Evolutionary conservation across 2,113 vertebrate genomes (phyloP).

Genomic region (Lampris megalopsis): DNA sequence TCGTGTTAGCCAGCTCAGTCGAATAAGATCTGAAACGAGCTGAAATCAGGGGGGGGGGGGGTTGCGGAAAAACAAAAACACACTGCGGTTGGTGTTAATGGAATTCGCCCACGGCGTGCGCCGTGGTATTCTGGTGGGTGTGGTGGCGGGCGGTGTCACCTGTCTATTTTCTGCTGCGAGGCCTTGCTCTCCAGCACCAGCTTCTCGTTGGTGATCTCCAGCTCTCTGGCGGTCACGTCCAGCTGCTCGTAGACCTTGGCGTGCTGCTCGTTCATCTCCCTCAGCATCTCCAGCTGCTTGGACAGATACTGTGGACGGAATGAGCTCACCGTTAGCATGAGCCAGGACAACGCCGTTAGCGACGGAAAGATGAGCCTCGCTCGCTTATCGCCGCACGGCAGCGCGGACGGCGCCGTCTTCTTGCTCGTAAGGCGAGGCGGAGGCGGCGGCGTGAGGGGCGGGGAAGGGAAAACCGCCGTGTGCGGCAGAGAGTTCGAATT

Average conservation of each 20-base stretch:
- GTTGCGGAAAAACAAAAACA: background rate
- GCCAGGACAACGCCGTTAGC: too few species aligned
- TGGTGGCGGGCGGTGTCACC: constrained; percentile 76
- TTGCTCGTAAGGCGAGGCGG: too few species aligned
- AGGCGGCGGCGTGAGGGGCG: background rate
- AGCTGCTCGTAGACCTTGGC: constrained; percentile 98
- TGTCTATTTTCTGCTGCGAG: constrained; percentile 96
- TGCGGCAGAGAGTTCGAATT: too few species aligned
- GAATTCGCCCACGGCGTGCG: too few species aligned
- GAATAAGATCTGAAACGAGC: constrained; percentile 29
- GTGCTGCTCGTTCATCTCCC: constrained; percentile 97
- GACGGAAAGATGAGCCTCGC: too few species aligned
- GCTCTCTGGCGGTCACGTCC: constrained; percentile 92
- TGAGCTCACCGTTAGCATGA: background rate
- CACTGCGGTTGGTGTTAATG: too few species aligned
- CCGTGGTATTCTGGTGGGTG: background rate
- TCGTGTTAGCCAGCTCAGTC: background rate
- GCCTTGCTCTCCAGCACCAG: constrained; percentile 95
- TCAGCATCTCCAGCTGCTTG: constrained; percentile 93
- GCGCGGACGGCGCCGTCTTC: too few species aligned
- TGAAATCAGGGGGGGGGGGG: background rate
- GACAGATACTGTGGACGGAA: constrained; percentile 88
- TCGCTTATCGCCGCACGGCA: too few species aligned
- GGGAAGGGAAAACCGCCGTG: background rate
- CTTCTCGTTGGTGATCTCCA: constrained; percentile 96